These are phyloP conservation scores for Morone saxatilis DNA, from an alignment of 2,113 vertebrate species.

Conservation along the genomic window DNA sequence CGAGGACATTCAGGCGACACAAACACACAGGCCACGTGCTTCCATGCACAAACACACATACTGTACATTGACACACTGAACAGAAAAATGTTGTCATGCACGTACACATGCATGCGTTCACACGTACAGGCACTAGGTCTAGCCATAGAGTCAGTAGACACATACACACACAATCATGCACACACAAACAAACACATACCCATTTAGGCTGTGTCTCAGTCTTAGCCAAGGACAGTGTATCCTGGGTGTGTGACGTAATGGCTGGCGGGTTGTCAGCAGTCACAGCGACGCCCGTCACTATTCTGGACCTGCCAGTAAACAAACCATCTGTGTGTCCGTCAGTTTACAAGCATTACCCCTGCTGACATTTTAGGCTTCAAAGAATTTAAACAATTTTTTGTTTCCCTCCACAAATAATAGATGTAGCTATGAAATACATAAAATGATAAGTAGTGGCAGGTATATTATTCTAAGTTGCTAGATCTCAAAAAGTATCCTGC, in stretches of 20 bases:
- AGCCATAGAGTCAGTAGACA: not conserved
- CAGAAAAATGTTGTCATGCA: not conserved
- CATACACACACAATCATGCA: not conserved
- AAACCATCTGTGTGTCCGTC: constrained; percentile 24
- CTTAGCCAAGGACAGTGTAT: constrained; percentile 60
- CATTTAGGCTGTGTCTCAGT: constrained; percentile 21
- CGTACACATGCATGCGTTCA: not conserved
- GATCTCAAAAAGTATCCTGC: not conserved
- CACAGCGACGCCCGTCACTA: constrained; percentile 65
- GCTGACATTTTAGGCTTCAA: not conserved
- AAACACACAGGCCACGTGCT: constrained; percentile 36
- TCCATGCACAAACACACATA: constrained; percentile 14
- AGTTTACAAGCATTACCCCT: not conserved
- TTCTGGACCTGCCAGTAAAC: constrained; percentile 60
- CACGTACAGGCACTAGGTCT: not conserved
- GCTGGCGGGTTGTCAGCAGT: constrained; percentile 64
- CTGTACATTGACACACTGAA: not conserved
- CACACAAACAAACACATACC: not conserved
- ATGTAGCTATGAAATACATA: not conserved
- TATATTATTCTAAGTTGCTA: not conserved
- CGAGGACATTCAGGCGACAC: not conserved
- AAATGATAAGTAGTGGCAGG: not conserved
- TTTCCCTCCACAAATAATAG: not conserved
- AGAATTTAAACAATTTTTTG: not conserved
- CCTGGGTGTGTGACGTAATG: constrained; percentile 68